Evolutionary conservation across 2,888 invertebrate genomes (phyloP).

Genomic region (Spodoptera littoralis): DNA sequence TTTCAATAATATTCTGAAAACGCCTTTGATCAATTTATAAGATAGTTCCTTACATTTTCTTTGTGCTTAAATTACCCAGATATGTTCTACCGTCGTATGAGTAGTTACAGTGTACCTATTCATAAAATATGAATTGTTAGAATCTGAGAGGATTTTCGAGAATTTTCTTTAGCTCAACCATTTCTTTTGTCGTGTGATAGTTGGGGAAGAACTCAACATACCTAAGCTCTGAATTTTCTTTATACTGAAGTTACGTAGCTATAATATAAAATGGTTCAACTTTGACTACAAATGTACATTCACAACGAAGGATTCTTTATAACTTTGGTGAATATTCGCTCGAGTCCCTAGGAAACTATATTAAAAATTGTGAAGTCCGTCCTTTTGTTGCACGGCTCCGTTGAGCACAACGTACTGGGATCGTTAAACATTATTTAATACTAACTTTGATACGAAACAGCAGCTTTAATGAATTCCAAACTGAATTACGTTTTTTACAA

Average conservation of each 20-base stretch:
- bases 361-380: conserved; percentile 50
- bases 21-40: too few relatives aligned
- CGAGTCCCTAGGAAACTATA: conserved; percentile 46
- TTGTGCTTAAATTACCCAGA: too few relatives aligned
- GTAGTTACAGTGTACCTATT: too few relatives aligned
- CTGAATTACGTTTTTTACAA: conserved; percentile 16
- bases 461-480: conserved; percentile 45
- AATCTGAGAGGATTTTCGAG: conserved; percentile 10
- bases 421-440: conserved; percentile 30
- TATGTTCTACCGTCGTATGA: too few relatives aligned
- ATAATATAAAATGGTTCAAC: conserved; percentile 47
- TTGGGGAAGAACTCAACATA: conserved; percentile 30
- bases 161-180: conserved; percentile 29
- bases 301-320: conserved; percentile 35
- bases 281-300: conserved; percentile 47
- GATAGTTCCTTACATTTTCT: too few relatives aligned
- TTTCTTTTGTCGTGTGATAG: conserved; percentile 34
- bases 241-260: conserved; percentile 32
- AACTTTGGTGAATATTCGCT: conserved; percentile 40
- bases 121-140: conserved; percentile 15
- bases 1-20: too few relatives aligned
- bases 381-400: conserved; percentile 33
- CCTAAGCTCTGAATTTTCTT: conserved; percentile 29
- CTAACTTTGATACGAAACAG: conserved; percentile 30
- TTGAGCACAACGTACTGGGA: conserved; percentile 9